Base-by-base conservation (phyloP, 2,888 invertebrate species). In the Parnassius orleans region DNA sequence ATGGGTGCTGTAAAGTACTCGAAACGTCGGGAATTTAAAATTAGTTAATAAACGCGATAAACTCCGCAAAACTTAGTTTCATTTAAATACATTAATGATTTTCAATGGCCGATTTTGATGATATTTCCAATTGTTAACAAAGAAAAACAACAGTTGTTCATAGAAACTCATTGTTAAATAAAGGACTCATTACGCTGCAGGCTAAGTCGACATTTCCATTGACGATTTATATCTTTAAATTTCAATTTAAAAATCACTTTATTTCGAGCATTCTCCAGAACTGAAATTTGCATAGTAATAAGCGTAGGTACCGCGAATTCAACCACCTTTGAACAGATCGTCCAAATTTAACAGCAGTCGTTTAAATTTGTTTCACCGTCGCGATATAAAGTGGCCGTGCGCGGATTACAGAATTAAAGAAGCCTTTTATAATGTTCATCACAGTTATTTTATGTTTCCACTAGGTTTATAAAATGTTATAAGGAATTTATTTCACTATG, bases 391-490 rank as follows among this genome's bases (percentile, higher is more conserved):
- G 15, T 51, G 57, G 41, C 41, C 41, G 14, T 41, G 10, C 33
- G 19, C 51, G 50, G 48, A 42, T 51, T 50, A 50, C 14, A 54
- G 14, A 56, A 56, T 46, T 54, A 46, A 15, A 15, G 53, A 53
- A 42, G 19, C 14, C 54, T 44, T 54, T 46, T 44, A 44, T 9
- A 56, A 47, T 11, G 42, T 43, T 54, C 1, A 46, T 12, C 46
- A 46, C 11, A 46, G 12, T 33, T 33, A 33, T 7, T 46, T 46
- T 46, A 10, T 46, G 3, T 46, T 46, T 46, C 46, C 46, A 10
- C 24, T 33, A 33, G 33, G 33, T 33, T 33, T 33, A 33, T 33
- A 33, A 33, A 33, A 33, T 33, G 33, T 33, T 33, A 33, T 33
- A 33, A 33, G 33, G 33, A 33, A 33, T 5, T 33, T 33, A 33